phyloP scores from a whole-genome alignment of 1,140 invertebrate species.

The Aphelenchoides fujianensis region DNA sequence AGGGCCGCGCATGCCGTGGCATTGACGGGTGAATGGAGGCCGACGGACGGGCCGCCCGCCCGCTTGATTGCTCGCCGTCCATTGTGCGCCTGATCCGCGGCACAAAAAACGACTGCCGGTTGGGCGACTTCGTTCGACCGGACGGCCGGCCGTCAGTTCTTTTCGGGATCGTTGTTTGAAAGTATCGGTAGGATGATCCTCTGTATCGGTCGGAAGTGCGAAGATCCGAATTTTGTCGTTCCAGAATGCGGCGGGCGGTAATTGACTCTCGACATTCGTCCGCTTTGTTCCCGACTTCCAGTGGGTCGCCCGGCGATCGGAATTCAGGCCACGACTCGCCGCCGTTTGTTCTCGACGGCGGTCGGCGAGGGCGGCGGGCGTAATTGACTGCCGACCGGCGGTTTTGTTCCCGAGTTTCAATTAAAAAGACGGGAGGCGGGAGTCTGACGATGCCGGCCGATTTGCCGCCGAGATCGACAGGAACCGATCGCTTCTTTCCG shows the following conservation, averaged over 20 bases:
- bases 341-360: background rate
- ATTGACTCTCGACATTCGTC: too few species aligned
- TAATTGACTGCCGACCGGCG: background rate
- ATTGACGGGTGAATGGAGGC: background rate
- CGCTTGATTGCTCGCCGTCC: too few species aligned
- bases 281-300: background rate
- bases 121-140: too few species aligned
- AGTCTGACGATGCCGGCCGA: too few species aligned
- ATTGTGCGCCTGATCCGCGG: background rate
- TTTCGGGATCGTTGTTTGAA: background rate
- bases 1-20: background rate
- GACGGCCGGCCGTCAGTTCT: background rate
- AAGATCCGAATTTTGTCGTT: background rate
- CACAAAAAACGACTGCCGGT: background rate
- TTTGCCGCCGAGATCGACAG: background rate
- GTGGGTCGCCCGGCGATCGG: too few species aligned
- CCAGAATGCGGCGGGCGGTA: background rate
- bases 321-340: background rate
- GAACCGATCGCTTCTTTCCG: background rate
- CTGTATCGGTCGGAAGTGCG: too few species aligned
- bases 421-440: too few species aligned
- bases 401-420: background rate
- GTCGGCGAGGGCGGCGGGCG: background rate
- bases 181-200: too few species aligned
- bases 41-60: too few species aligned